Base-by-base conservation (phyloP, 2,888 invertebrate genomes). In the Epiblema foenella region DNA sequence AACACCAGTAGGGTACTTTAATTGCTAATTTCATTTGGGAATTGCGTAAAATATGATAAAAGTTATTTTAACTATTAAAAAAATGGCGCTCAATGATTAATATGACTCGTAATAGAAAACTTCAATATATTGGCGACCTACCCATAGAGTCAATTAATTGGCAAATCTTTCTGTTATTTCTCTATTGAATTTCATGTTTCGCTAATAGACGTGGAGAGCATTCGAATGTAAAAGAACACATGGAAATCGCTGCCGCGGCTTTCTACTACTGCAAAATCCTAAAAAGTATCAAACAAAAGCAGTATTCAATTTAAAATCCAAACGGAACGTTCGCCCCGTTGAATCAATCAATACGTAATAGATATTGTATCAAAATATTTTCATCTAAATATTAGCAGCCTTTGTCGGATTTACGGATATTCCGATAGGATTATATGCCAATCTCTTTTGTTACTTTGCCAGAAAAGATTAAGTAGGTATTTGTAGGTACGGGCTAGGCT, bases 371-470 rank as follows among this genome's bases (percentile, higher is more conserved):
- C 78, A 80, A 80, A 84, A 81, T 83, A 82, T 83, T 83, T 81
- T 81, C 80, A 82, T 78, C 77, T 75, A 77, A 80, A 80, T 81
- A 73, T 72, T 67, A 68, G 72, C 59, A 52, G 64, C 78, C 75
- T 79, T 81, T 81, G 81, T 81, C 77, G 78, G 79, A 80, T 82
- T 79, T 81, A 77, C 79, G 80, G 84, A 87, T 85, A 86, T 83
- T 85, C 79, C 77, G 79, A 78, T 78, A 81, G 86, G 85, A 88
- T 88, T 87, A 87, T 85, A 84, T 81, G 81, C 79, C 82, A 85
- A 87, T 86, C 85, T 86, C 84, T 85, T 88, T 86, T 85, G 87
- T 85, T 84, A 81, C 81, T 80, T 78, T 82, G 81, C 83, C 84
- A 83, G 81, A 85, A 84, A 81, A 85, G 83, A 85, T 85, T 83